Base-by-base conservation (phyloP, 2,797 vertebrate species). In the Pantherophis vulpinus region DNA sequence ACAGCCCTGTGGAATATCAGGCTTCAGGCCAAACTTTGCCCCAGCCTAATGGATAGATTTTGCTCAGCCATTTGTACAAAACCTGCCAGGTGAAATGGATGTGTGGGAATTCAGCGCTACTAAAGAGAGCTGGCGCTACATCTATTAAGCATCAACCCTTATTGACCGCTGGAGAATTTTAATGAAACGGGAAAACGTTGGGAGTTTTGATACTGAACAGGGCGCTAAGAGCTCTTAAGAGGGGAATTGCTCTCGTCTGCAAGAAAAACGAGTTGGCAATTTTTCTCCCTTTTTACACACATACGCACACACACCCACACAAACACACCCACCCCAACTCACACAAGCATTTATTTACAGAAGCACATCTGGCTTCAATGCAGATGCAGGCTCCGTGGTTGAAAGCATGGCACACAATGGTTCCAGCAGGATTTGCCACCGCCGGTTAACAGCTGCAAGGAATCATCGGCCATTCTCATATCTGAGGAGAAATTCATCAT, bases 191-290 rank as follows among this genome's bases (percentile, higher is more conserved):
- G 91, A 20, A 96, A 89, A 96, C 6, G 96, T 94, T 95, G 0
- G 56, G 83, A 97, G 96, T 97, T 96, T 96, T 96, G 96, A 97
- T 96, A 96, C 95, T 95, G 96, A 95, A 96, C 94, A 93, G 95
- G 95, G 95, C 92, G 88, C 63, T 0, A 91, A 96, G 94, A 93
- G 96, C 93, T 94, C 96, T 97, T 95, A 95, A 95, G 66, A 0
- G 95, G 95, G 95, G 92, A 96, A 96, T 95, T 97, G 95, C 95
- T 96, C 94, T 96, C 94, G 94, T 96, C 96, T 97, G 92, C 91
- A 96, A 97, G 97, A 97, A 96, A 97, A 96, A 97, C 93, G 95
- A 94, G 95, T 95, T 94, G 94, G 94, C 92, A 4, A 86, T 91
- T 90, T 7, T 86, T 92, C 93, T 93, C 93, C 95, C 94, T 47